Conservation (phyloP, 2,888 invertebrate species). For the Creontiades dilutus region DNA sequence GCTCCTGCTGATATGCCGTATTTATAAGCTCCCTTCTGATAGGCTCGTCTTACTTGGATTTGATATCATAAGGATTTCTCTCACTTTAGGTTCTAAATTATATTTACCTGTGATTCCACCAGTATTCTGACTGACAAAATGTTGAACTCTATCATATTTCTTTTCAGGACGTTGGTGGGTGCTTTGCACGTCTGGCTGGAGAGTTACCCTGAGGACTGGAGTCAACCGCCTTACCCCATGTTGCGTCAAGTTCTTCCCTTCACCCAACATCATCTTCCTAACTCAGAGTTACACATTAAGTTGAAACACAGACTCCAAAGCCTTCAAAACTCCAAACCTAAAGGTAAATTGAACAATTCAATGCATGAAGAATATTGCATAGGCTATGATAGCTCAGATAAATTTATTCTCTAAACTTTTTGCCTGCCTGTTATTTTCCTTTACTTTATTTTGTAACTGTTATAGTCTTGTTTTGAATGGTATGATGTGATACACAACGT, state of each 20-base stretch:
- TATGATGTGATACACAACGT: no score
- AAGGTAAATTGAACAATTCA: constrained; percentile 61
- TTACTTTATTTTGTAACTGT: no score
- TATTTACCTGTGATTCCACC: no score
- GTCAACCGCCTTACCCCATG: constrained; percentile 88
- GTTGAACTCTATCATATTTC: background rate
- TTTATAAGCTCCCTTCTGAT: no score
- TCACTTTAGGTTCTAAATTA: no score
- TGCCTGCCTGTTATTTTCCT: no score
- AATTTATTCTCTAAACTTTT: background rate
- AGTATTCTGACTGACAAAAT: no score
- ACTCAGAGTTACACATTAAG: constrained; percentile 89
- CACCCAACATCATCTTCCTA: constrained; percentile 88
- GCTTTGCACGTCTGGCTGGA: constrained; percentile 98
- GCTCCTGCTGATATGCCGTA: no score
- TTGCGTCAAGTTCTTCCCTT: constrained; percentile 92
- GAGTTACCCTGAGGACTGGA: constrained; percentile 95
- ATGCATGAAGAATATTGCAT: background rate
- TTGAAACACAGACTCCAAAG: constrained; percentile 86
- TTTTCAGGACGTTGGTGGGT: constrained; percentile 88
- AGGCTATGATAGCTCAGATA: background rate
- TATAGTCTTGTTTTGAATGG: no score
- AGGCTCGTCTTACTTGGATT: no score
- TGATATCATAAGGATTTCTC: no score
- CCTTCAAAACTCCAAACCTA: constrained; percentile 70